Percentiles rank a stretch among this genome's conserved stretches.
Conservation (phyloP, 2,113 vertebrate genomes). For the Vulpes ferrilata region DNA sequence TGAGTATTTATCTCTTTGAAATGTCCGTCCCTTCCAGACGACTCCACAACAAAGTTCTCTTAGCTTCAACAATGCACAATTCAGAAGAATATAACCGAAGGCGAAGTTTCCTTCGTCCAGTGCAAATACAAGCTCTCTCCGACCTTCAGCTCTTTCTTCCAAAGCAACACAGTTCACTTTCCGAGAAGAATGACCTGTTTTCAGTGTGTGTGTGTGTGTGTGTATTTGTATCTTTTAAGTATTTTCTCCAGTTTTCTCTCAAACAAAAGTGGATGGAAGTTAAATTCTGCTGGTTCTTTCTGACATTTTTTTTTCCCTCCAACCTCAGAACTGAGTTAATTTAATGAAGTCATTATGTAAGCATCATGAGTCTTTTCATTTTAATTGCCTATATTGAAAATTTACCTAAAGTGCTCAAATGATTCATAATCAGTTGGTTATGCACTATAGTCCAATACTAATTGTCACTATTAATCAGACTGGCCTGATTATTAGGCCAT, state of each 20-base stretch:
- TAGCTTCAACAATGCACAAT: constrained; percentile 54
- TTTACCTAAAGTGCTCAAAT: constrained; percentile 83
- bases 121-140: background rate
- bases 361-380: constrained; percentile 80
- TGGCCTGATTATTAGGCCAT: constrained; percentile 75
- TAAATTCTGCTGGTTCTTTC: constrained; percentile 60
- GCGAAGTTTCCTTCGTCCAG: constrained; percentile 35
- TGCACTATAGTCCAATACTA: constrained; percentile 77
- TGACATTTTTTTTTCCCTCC: constrained; percentile 35
- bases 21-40: constrained; percentile 59
- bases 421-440: constrained; percentile 83
- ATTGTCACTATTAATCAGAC: constrained; percentile 83
- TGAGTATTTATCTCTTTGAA: constrained; percentile 69
- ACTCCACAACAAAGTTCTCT: constrained; percentile 54
- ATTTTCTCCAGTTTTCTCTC: constrained; percentile 59
- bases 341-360: constrained; percentile 83
- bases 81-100: background rate
- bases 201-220: background rate
- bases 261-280: constrained; percentile 59
- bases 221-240: background rate
- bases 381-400: constrained; percentile 83
- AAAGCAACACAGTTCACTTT: constrained; percentile 36
- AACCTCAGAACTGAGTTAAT: constrained; percentile 76
- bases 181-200: constrained; percentile 53
- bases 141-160: constrained; percentile 53